Evolutionary conservation across 2,797 vertebrate species (phyloP).

Genomic region (Macrochelys suwanniensis): DNA sequence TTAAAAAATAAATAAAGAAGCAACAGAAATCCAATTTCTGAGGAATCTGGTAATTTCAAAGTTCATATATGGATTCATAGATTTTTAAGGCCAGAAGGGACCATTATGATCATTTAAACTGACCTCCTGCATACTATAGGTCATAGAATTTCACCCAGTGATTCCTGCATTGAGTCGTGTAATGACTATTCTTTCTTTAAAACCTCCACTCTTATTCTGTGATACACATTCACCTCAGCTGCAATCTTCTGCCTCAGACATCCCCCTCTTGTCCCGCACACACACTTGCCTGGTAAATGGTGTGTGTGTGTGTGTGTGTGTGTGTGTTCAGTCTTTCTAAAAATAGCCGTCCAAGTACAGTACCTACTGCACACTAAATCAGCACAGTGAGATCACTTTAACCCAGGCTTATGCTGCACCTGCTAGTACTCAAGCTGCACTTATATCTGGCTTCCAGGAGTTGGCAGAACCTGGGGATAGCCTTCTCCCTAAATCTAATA

Average conservation of each 20-base stretch:
- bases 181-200: conserved; percentile 60
- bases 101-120: conserved; percentile 51
- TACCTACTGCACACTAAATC: neutral
- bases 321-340: neutral
- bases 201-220: conserved; percentile 17
- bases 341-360: neutral
- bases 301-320: neutral
- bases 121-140: conserved; percentile 63
- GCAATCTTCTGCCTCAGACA: conserved; percentile 23
- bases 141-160: conserved; percentile 62
- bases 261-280: neutral
- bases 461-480: neutral
- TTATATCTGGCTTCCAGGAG: conserved; percentile 17
- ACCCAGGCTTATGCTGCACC: neutral
- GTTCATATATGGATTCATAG: conserved; percentile 49
- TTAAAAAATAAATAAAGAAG: conserved; percentile 73
- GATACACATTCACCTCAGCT: neutral
- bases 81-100: conserved; percentile 70
- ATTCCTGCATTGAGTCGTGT: conserved; percentile 35
- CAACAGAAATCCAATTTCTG: conserved; percentile 69
- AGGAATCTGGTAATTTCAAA: conserved; percentile 70
- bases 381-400: conserved; percentile 1
- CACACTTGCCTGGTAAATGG: neutral
- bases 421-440: neutral
- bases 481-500: neutral